Base-by-base conservation (phyloP, 1,140 invertebrate species). In the Rhizoglyphus robini region DNA sequence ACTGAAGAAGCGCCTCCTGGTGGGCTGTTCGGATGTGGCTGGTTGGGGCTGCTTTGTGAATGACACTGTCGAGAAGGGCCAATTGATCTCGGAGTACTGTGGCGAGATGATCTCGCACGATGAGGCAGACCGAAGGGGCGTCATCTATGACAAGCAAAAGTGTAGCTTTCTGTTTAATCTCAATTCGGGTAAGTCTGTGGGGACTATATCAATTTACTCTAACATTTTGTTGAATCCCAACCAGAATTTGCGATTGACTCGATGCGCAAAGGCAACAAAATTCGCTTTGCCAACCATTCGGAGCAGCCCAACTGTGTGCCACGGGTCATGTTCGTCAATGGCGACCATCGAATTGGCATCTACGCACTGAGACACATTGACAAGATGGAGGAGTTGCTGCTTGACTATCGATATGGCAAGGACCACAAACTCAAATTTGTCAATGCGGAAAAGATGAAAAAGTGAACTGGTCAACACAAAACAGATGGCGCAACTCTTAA, bases 61-160 rank as follows among this genome's bases (percentile, higher is more conserved):
- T 75, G 78, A 78, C 46, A 87, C 88, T 4, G 92, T 91, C 3
- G 88, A 90, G 70, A 98, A 98, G 75, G 97, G 98, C 78, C 96
- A 99, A 79, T 99, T 99, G 74, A 95, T 96, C 69, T 96, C 92
- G 0, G 96, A 99, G 77, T 99, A 99, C 77, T 98, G 95, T 77
- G 96, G 96, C 0, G 96, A 99, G 78, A 91, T 94, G 36, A 95
- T 96, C 69, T 90, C 91, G 25, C 94, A 98, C 76, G 95, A 98
- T 75, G 96, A 99, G 79, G 96, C 96, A 3, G 96, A 99, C 77
- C 81, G 96, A 60, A 82, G 96, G 72, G 96, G 96, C 67, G 97
- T 96, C 80, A 93, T 99, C 0, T 99, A 99, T 76, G 96, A 99
- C 77, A 97, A 97, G 78, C 96, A 97, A 72, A 96, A 96, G 90